These are phyloP conservation scores for Eupithecia subumbrata DNA, from an alignment of 2,888 invertebrate genomes.

Conservation along the genomic window DNA sequence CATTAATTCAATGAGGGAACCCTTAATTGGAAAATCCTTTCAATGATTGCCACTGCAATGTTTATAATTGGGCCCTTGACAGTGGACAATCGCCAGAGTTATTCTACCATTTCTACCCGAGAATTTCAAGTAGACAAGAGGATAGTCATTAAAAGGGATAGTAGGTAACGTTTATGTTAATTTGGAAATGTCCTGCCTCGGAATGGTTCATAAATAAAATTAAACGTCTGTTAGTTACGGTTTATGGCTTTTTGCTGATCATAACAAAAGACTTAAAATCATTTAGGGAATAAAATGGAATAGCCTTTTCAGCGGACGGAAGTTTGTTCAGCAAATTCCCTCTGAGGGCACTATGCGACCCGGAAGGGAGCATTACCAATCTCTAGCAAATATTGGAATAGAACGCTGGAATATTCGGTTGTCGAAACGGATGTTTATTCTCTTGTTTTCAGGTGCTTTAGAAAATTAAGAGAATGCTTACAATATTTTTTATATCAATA, in stretches of 20 bases:
- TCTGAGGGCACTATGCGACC: conserved; percentile 13
- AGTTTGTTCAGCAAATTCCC: conserved; percentile 37
- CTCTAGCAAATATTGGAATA: conserved; percentile 2
- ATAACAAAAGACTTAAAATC: not conserved
- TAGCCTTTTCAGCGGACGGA: conserved; percentile 10
- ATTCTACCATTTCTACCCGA: conserved; percentile 58
- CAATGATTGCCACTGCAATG: conserved; percentile 65
- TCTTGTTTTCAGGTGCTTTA: not conserved
- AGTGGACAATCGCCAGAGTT: conserved; percentile 64
- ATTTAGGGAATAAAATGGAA: conserved; percentile 2
- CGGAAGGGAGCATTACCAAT: not conserved
- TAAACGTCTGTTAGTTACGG: conserved; percentile 37
- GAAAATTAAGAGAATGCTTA: not conserved
- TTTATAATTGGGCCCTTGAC: conserved; percentile 70
- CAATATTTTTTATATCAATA: not conserved
- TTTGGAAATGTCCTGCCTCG: conserved; percentile 38
- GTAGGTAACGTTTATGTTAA: conserved; percentile 47
- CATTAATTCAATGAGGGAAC: conserved; percentile 68
- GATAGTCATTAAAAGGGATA: conserved; percentile 50
- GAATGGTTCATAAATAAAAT: conserved; percentile 44
- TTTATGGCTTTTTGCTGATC: not conserved
- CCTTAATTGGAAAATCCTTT: conserved; percentile 73
- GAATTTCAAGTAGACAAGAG: conserved; percentile 50
- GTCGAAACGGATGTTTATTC: not conserved
- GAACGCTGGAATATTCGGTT: not conserved